Conservation (phyloP, 2,888 invertebrate genomes). For the Dryomyza anilis region DNA sequence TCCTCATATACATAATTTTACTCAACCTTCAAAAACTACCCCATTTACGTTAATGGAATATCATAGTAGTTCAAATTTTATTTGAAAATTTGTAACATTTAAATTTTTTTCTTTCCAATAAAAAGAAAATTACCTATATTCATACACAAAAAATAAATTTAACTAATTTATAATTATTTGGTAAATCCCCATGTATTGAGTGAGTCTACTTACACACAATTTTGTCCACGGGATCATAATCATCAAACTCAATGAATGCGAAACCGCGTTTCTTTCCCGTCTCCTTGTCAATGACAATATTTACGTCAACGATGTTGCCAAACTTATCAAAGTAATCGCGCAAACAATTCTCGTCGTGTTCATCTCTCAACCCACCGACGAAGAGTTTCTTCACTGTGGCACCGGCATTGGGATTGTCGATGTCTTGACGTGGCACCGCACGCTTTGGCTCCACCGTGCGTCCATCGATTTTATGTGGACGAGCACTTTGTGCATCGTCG, state of each 20-base stretch:
- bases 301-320: slow-evolving; percentile 85
- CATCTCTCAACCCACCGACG: slow-evolving; percentile 91
- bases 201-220: slow-evolving; percentile 82
- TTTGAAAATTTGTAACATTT: too few species aligned
- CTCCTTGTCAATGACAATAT: slow-evolving; percentile 88
- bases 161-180: too few species aligned
- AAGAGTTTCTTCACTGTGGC: slow-evolving; percentile 94
- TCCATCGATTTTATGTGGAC: slow-evolving; percentile 93
- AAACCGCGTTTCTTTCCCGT: slow-evolving; percentile 94
- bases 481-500: slow-evolving; percentile 89
- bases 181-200: too few species aligned
- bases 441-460: slow-evolving; percentile 94
- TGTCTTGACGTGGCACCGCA: slow-evolving; percentile 91
- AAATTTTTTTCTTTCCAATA: too few species aligned
- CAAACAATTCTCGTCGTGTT: slow-evolving; percentile 88
- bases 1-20: too few species aligned
- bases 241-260: slow-evolving; percentile 95
- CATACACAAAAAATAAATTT: too few species aligned
- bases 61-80: too few species aligned
- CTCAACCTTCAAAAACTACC: too few species aligned
- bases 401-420: slow-evolving; percentile 89
- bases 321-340: slow-evolving; percentile 80
- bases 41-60: too few species aligned
- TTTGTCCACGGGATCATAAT: slow-evolving; percentile 96
- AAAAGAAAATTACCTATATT: too few species aligned